Base-by-base conservation (phyloP, 2,888 invertebrate species). In the Tenthredo distinguenda region DNA sequence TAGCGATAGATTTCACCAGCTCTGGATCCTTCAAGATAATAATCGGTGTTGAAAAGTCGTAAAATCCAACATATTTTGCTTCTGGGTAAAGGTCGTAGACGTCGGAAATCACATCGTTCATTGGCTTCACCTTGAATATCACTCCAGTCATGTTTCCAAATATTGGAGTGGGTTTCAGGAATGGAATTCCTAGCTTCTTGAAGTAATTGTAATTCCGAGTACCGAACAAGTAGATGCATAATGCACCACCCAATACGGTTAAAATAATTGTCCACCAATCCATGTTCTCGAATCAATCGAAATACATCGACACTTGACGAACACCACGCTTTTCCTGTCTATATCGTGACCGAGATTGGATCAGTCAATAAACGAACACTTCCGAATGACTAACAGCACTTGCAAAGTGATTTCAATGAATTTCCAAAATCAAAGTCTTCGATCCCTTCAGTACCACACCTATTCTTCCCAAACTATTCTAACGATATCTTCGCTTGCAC, bases 61-160 rank as follows among this genome's bases (percentile, higher is more conserved):
- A 90, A 31, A 89, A 86, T 3, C 91, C 91, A 6, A 91, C 84
- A 83, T 91, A 91, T 55, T 90, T 91, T 0, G 90, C 89, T 0
- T 90, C 84, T 0, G 87, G 86, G 72, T 88, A 47, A 12, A 84
- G 40, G 55, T 89, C 34, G 86, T 90, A 91, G 0, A 86, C 34
- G 0, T 84, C 55, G 5, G 88, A 65, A 0, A 87, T 5, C 0
- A 87, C 26, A 2, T 90, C 86, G 0, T 77, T 77, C 0, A 89
- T 4, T 2, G 89, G 84, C 2, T 76, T 55, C 5, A 58, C 74
- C 5, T 87, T 87, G 0, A 90, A 26, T 0, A 90, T 0, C 0
- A 86, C 15, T 2, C 86, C 84, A 0, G 43, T 88, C 87, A 90
- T 86, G 68, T 90, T 90, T 1, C 89, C 90, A 3, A 89, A 86